Conservation (phyloP, 2,797 vertebrate genomes). For the Clamator glandarius region DNA sequence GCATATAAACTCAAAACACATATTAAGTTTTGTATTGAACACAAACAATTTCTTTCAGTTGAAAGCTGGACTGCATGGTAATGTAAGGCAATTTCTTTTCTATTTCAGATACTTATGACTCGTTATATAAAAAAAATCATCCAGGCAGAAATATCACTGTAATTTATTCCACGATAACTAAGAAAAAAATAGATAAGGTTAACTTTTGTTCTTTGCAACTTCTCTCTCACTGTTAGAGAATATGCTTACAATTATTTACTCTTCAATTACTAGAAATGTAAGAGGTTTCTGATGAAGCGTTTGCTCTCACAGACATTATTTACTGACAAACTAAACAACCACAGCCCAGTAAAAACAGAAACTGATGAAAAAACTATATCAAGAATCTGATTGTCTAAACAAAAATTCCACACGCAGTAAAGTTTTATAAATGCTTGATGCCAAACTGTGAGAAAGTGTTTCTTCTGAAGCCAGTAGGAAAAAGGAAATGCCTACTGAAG, state of each 20-base stretch:
- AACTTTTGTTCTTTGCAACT: background rate
- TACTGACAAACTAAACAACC: constrained; percentile 1
- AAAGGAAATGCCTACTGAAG: constrained; percentile 23
- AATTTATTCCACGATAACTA: background rate
- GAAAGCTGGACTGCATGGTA: background rate
- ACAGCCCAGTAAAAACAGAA: constrained; percentile 26
- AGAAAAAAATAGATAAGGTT: background rate
- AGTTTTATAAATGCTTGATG: constrained; percentile 44
- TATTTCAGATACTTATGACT: background rate
- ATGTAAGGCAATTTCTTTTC: background rate
- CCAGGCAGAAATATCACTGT: background rate
- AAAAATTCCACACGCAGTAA: constrained; percentile 34
- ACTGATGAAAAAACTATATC: background rate
- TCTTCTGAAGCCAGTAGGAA: constrained; percentile 44
- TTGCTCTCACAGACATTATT: background rate
- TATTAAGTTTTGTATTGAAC: background rate
- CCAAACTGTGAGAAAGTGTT: constrained; percentile 40
- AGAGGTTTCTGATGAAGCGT: constrained; percentile 1
- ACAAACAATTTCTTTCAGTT: background rate
- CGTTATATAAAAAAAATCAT: background rate
- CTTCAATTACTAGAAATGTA: background rate
- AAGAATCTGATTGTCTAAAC: constrained; percentile 39
- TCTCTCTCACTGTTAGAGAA: background rate
- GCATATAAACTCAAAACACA: background rate
- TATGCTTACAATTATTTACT: background rate